These are phyloP conservation scores for Linurgus olivaceus DNA, from an alignment of 2,797 vertebrate genomes.

Conservation along the genomic window DNA sequence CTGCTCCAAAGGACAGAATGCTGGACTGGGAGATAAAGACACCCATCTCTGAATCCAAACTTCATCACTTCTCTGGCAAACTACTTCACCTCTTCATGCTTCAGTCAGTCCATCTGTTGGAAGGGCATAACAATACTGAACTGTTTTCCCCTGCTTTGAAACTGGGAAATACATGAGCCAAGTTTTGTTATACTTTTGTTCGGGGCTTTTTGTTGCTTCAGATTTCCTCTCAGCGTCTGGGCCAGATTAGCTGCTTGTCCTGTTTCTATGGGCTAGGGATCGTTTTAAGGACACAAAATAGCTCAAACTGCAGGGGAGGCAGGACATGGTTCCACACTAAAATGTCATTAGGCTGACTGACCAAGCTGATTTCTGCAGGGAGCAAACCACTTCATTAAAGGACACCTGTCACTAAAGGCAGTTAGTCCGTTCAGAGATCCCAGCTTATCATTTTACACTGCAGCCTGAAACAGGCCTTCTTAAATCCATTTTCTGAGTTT, in stretches of 20 bases:
- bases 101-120: neutral
- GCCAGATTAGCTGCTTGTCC: neutral
- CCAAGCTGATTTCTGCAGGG: neutral
- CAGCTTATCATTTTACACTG: neutral
- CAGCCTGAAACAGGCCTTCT: neutral
- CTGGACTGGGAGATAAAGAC: neutral
- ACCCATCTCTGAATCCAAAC: neutral
- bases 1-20: neutral
- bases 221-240: neutral
- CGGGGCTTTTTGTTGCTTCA: neutral
- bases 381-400: neutral
- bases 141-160: neutral
- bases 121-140: neutral
- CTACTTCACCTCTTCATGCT: neutral
- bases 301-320: neutral
- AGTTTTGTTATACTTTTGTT: neutral
- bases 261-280: neutral
- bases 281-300: neutral
- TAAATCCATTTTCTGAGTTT: neutral
- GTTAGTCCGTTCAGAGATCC: neutral
- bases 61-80: neutral
- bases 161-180: neutral
- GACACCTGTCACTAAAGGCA: neutral
- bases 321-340: neutral
- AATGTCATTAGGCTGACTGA: neutral